A percentile compares a stretch with the other conserved stretches of the same genome.
Conservation (phyloP, 1,140 invertebrate genomes). For the Archegozetes longisetosus region DNA sequence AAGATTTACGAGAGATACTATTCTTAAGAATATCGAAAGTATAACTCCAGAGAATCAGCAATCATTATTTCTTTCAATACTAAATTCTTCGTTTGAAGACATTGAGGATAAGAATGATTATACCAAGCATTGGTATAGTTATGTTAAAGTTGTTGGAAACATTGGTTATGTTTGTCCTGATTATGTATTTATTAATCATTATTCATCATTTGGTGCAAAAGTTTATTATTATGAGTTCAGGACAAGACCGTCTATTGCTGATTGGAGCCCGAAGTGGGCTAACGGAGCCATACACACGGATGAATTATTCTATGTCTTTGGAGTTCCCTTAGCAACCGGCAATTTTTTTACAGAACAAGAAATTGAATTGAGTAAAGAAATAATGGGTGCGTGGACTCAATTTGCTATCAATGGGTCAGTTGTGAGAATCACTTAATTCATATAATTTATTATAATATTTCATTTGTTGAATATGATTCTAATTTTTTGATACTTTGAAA, state of each 20-base stretch:
- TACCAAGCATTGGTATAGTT: slow-evolving; percentile 56
- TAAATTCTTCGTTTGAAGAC: slow-evolving; percentile 77
- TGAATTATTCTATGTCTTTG: slow-evolving; percentile 87
- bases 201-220: slow-evolving; percentile 67
- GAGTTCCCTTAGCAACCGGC: slow-evolving; percentile 63
- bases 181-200: slow-evolving; percentile 67
- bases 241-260: slow-evolving; percentile 62
- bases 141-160: slow-evolving; percentile 92
- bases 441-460: too few relatives aligned
- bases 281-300: slow-evolving; percentile 89
- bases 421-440: too few relatives aligned
- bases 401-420: slow-evolving; percentile 90
- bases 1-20: slow-evolving; percentile 49
- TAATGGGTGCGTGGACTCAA: slow-evolving; percentile 91
- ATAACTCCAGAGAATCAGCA: slow-evolving; percentile 70
- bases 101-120: slow-evolving; percentile 75
- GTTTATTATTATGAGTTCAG: slow-evolving; percentile 92
- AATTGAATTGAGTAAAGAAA: slow-evolving; percentile 55
- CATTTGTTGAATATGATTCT: too few relatives aligned
- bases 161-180: slow-evolving; percentile 90
- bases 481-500: too few relatives aligned
- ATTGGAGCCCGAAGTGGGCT: slow-evolving; percentile 82
- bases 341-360: slow-evolving; percentile 63
- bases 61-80: slow-evolving; percentile 50
- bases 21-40: slow-evolving; percentile 38